Base-by-base conservation (phyloP, 2,888 invertebrate species). In the Lasioglossum marginatum region DNA sequence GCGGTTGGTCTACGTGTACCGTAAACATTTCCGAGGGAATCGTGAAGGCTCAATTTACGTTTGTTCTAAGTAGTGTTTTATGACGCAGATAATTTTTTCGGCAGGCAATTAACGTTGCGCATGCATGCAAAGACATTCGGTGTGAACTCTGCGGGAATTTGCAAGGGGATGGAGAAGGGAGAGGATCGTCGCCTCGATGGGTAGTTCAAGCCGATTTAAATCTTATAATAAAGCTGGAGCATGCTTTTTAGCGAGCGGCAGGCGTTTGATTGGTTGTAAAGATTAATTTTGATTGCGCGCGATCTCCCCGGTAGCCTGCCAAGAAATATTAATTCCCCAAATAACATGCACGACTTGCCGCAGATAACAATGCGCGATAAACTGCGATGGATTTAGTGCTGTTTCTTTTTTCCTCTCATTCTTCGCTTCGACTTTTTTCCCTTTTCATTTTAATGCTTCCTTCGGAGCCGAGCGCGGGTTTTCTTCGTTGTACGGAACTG, bases 201-300 rank as follows among this genome's bases (percentile, higher is more conserved):
- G 43, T 31, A 74, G n/a, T 57, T 48, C 27, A 43, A 31, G 77
- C 14, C 66, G 63, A 71, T 63, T 81, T 87, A 86, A 88, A 78
- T 81, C 70, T 77, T 78, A 82, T 74, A 86, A 83, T 86, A 86
- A 84, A 88, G 82, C 71, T 31, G 45, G 60, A 48, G 57, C 72
- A 66, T 66, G 75, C 43, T 70, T 84, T 81, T 82, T 76, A 72
- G 72, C 37, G 48, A 66, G 34, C 75, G 57, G 60, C 79, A 77
- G 79, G 75, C 72, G 79, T 88, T 77, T 83, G 81, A 86, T 88
- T 63, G 85, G 73, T 78, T 81, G 80, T 83, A 88, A 88, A 88
- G 84, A 85, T 88, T 88, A 87, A 88, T 88, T 45, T 77, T 73
- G 66, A 76, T 83, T 81, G 76, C 43, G 74, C 79, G 34, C 74